These are phyloP conservation scores for Idaea biselata DNA, from an alignment of 2,888 invertebrate genomes.

Conservation along the genomic window DNA sequence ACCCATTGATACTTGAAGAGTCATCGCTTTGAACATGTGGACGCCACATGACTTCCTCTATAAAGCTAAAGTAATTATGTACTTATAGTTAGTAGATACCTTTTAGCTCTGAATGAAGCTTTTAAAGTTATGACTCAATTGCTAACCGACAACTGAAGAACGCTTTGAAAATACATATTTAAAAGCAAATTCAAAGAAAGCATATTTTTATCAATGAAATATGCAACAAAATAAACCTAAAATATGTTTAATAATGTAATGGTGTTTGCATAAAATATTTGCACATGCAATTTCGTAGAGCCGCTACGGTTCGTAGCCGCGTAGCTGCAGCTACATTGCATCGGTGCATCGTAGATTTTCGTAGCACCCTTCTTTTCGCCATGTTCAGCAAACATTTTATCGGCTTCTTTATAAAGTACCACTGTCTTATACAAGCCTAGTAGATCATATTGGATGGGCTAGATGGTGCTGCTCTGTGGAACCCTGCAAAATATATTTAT, in stretches of 20 bases:
- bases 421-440: too few species aligned
- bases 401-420: background rate
- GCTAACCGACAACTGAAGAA: background rate
- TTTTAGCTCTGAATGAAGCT: background rate
- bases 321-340: constrained; percentile 78
- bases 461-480: too few species aligned
- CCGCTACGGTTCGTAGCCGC: constrained; percentile 62
- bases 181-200: background rate
- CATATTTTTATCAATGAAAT: background rate
- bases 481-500: too few species aligned
- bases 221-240: constrained; percentile 6
- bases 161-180: background rate
- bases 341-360: constrained; percentile 52
- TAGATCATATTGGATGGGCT: too few species aligned
- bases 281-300: constrained; percentile 72
- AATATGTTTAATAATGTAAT: constrained; percentile 26
- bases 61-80: background rate
- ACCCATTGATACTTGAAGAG: constrained; percentile 27
- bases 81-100: background rate
- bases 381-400: background rate
- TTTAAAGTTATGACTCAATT: background rate
- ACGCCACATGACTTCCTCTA: constrained; percentile 1
- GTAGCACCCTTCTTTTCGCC: constrained; percentile 21
- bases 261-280: constrained; percentile 41
- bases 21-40: constrained; percentile 35